Base-by-base conservation (phyloP, 2,797 vertebrate species). In the Platalea minor region DNA sequence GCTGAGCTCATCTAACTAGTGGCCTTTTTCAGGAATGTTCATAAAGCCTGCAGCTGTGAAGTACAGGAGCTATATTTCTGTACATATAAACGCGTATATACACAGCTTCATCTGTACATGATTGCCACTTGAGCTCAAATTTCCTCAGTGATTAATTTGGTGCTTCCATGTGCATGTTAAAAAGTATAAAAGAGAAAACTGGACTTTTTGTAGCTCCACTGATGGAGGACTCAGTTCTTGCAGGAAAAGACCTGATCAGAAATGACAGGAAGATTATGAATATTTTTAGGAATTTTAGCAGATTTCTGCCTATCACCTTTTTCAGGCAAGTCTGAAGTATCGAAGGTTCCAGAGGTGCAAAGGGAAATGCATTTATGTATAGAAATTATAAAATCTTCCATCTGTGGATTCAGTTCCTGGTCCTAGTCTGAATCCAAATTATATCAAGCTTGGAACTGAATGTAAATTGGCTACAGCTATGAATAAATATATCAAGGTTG, bases 301-400 rank as follows among this genome's bases (percentile, higher is more conserved):
- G 64, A 74, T 79, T 76, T 82, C 6, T 93, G 63, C 43, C 45
- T 94, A 89, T 82, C 72, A 74, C 28, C 16, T 88, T 88, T 89
- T 91, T 60, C 60, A 88, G 39, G 39, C n/a, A 77, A 79, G 14
- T 74, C 51, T 80, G 48, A 92, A 83, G 43, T 68, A 83, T 16
- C 0, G 3, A 90, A 92, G 39, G 33, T 70, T 94, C 70, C 81
- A 94, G 51, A 89, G 31, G 56, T 85, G 75, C 43, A 78, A 91
- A 89, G 68, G 31, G 48, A 97, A 91, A 93, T 95, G 68, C 60
- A 92, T 95, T 95, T 93, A 92, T 96, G 68, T 77, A 77, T 72
- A 67, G 35, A 79, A 93, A 85, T 82, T 80, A 61, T 50, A 85
- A 87, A 85, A 74, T 80, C n/a, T 94, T 91, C 91, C 78, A 91